A percentile compares a stretch with the other conserved stretches of the same genome.
Conservation (phyloP, 2,888 invertebrate species). For the Rotaria macrura region DNA sequence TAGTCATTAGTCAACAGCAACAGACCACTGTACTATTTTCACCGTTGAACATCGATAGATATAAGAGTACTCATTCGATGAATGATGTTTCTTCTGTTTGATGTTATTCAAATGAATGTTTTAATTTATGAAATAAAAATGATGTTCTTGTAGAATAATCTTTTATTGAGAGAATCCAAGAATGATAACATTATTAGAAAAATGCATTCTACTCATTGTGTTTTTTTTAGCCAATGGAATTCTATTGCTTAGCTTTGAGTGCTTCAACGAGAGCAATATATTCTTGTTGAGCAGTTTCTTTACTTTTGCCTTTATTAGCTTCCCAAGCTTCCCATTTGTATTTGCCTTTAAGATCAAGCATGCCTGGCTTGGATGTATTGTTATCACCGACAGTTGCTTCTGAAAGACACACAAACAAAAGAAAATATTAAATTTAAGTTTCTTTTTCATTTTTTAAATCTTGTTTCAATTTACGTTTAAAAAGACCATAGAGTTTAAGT, state of each 20-base stretch:
- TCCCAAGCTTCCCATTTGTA: slow-evolving; percentile 90
- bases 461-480: slow-evolving; percentile 53
- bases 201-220: neutral
- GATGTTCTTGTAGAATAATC: neutral
- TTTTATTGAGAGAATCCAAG: neutral
- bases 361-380: slow-evolving; percentile 73
- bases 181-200: neutral
- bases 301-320: slow-evolving; percentile 50
- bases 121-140: neutral
- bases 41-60: neutral
- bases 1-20: neutral
- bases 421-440: neutral
- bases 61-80: neutral
- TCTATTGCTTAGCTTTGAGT: slow-evolving; percentile 12
- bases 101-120: neutral
- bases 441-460: neutral
- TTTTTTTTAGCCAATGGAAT: neutral
- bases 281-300: slow-evolving; percentile 40
- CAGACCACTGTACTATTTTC: neutral
- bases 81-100: neutral
- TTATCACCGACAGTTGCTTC: slow-evolving; percentile 71
- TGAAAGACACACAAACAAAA: neutral
- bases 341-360: slow-evolving; percentile 80
- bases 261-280: slow-evolving; percentile 28
- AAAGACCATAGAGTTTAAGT: slow-evolving; percentile 70